Conservation (phyloP, 2,113 vertebrate species). For the Micronycteris hirsuta region DNA sequence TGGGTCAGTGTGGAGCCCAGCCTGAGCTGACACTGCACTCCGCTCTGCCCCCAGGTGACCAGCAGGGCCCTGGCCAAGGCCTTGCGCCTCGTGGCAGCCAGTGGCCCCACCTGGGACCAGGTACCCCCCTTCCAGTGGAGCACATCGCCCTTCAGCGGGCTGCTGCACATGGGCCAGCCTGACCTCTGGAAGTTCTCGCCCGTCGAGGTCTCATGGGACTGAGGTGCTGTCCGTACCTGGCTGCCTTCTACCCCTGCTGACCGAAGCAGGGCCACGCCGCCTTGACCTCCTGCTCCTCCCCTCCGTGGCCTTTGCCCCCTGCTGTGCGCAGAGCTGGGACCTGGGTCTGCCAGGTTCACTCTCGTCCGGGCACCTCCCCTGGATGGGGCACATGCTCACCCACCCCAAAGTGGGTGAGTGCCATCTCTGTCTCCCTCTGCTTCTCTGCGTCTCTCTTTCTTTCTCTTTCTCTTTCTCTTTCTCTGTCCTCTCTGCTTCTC, state of each 20-base stretch:
- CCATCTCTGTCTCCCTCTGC: accelerated
- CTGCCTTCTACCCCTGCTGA: background rate
- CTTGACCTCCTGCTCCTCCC: background rate
- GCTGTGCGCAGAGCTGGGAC: background rate
- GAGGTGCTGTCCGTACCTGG: slow-evolving; percentile 25
- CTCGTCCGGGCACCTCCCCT: accelerated
- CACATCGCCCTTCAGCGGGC: slow-evolving; percentile 84
- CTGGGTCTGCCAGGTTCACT: background rate
- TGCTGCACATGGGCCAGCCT: slow-evolving; percentile 93
- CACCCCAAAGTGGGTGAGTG: no score
- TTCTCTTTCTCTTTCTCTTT: no score
- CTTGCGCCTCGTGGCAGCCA: slow-evolving; percentile 85
- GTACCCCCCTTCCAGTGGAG: slow-evolving; percentile 94
- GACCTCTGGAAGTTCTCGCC: slow-evolving; percentile 92
- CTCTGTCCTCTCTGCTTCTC: background rate
- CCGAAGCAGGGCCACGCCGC: accelerated
- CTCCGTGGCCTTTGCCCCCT: no score
- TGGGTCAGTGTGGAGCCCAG: background rate
- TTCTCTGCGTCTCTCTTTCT: background rate
- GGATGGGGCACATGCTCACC: background rate
- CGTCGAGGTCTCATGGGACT: slow-evolving; percentile 86
- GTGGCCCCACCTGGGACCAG: slow-evolving; percentile 92
- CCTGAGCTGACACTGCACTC: background rate
- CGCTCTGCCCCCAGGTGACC: slow-evolving; percentile 83
- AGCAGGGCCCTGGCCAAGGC: slow-evolving; percentile 82